Evolutionary conservation across 2,113 vertebrate species (phyloP), one percentile per base, ranked within the genome.

Genomic region (Halcyon malimbica): DNA sequence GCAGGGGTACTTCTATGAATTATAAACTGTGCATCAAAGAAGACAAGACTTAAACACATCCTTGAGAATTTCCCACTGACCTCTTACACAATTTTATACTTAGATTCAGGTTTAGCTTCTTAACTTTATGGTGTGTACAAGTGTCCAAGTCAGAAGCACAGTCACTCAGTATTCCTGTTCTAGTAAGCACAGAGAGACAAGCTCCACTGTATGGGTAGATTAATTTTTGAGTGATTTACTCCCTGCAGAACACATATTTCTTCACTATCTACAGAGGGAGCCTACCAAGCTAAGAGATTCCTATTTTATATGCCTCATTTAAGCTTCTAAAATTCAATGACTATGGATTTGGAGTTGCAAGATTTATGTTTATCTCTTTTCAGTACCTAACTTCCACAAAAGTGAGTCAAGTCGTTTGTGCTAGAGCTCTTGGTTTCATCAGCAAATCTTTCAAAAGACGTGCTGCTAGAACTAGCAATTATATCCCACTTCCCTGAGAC

Each of bases 311-410:
- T 56, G 57, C 31, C 48, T 76, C 57, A 76, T 71, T 69, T 68
- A 83, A 85, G 17, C 20, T 68, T 75, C 87, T 85, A 78, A 94
- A 93, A 95, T 71, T 76, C 39, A 79, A 8, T 68, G 13, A 89
- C 17, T 57, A 76, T 48, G 29, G 65, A 87, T 82, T 89, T 57
- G n/a, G 48, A 44, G 59, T 67, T 85, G 51, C 39, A 93, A 82
- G 78, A 87, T 87, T 87, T 84, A 96, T 44, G 16, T 77, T 95
- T 74, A n/a, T 70, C 73, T 87, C 44, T 73, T 83, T 60, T 87
- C 53, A 77, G n/a, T 48, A 73, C 29, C 33, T 69, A 62, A 81
- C 28, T 87, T 84, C 31, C 56, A 87, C 77, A 81, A 57, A 91
- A 74, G 12, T 67, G 18, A 94, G 16, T 80, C 44, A 83, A 76